Evolutionary conservation across 2,113 vertebrate genomes (phyloP), one percentile per base, ranked within the genome.

Genomic region (Myotis davidii): DNA sequence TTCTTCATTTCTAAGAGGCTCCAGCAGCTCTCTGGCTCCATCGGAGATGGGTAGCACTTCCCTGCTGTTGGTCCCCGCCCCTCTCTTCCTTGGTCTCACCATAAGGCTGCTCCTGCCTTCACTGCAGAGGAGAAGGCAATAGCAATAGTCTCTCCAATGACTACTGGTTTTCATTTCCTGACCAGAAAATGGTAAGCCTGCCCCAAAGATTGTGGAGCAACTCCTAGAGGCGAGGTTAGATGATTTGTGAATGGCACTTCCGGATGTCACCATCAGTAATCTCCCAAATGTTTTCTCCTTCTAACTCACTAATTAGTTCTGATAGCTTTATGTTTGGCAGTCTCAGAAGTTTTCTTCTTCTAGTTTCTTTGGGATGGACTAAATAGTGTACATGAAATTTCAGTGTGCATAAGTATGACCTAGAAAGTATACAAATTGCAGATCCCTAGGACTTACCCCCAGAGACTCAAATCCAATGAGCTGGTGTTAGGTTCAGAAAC

Each of bases 1-100:
- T 7, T 54, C 14, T 90, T 73, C n/a, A 45, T 74, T 77, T 70
- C 72, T 20, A 32, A 14, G 70, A 25, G n/a, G 4, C n/a, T 61
- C 29, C 20, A 25, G 25, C 52, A 61, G 20, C 39, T 61, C 37
- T 20, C 72, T 85, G 64, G 23, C 50, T 50, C 48, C 64, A 23
- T 4, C 0, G 6, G 37, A 20, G 20, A 25, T 67, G 67, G 29
- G 4, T 18, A 20, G 12, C 0, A 1, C 34, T 61, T 11, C 1
- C 13, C 18, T 20, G 8, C 11, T 2, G 9, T 48, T 16, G 14
- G 18, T 21, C 5, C 29, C 29, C n/a, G 42, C 34, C 6, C 69
- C 3, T 23, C 23, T 70, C 39, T 48, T 5, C 59, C 1, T 5
- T 20, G 83, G 76, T n/a, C 52, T 78, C 61, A 12, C 32, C 59